Percentiles rank a stretch among this genome's conserved stretches.
Conservation (phyloP, 2,797 vertebrate genomes). For the Lithobates sylvaticus region DNA sequence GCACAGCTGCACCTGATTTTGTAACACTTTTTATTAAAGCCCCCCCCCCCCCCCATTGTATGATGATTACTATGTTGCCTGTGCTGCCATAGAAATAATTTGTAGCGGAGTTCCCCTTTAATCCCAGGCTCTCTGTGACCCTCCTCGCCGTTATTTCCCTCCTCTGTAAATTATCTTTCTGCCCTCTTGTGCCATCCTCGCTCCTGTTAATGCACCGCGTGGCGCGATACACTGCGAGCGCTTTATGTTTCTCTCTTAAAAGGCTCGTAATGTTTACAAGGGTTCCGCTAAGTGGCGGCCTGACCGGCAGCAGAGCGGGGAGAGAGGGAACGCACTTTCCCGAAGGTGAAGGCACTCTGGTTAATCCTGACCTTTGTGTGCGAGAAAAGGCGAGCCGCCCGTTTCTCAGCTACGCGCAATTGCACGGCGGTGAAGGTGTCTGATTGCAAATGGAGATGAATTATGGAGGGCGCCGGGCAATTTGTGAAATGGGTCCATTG, state of each 20-base stretch:
- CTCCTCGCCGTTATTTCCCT: too few species aligned
- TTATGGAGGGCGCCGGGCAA: background rate
- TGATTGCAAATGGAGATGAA: background rate
- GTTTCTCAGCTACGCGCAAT: background rate
- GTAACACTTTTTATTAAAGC: background rate
- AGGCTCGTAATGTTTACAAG: background rate
- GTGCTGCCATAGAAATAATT: too few species aligned
- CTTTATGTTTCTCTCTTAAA: background rate
- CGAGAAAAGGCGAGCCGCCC: background rate
- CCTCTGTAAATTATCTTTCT: too few species aligned
- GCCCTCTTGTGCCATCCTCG: too few species aligned
- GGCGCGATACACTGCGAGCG: too few species aligned
- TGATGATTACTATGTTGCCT: too few species aligned
- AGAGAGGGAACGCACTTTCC: background rate
- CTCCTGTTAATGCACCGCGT: too few species aligned
- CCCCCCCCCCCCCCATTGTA: background rate
- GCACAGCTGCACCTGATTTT: background rate
- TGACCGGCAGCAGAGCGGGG: background rate
- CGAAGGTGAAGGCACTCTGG: background rate
- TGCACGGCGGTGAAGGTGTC: background rate
- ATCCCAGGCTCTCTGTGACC: too few species aligned
- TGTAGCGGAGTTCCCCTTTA: too few species aligned
- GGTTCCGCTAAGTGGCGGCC: conserved; percentile 11
- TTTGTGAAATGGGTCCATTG: background rate
- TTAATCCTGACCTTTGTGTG: background rate